Conservation (phyloP, 2,888 invertebrate species). For the Drosophila borborema region DNA sequence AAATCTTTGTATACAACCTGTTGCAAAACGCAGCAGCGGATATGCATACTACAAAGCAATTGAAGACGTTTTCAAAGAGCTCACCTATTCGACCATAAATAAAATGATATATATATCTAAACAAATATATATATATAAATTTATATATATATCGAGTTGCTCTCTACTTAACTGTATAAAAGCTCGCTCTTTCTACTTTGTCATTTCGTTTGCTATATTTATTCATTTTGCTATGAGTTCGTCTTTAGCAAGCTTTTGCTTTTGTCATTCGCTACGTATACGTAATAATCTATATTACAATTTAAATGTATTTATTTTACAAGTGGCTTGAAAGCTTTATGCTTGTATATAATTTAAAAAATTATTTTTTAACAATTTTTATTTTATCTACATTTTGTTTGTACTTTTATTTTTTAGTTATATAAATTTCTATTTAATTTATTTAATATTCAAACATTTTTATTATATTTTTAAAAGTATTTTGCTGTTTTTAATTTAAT, state of each 20-base stretch:
- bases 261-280: slow-evolving; percentile 56
- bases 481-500: background rate
- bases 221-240: slow-evolving; percentile 18
- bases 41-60: slow-evolving; percentile 27
- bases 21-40: slow-evolving; percentile 49
- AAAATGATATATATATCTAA: background rate
- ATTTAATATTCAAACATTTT: background rate
- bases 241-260: slow-evolving; percentile 48
- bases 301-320: slow-evolving; percentile 17
- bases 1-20: slow-evolving; percentile 63
- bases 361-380: background rate
- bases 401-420: background rate
- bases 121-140: background rate
- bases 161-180: slow-evolving; percentile 16
- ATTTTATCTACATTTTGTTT: background rate
- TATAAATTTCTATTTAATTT: background rate
- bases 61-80: slow-evolving; percentile 8
- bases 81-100: slow-evolving; percentile 2
- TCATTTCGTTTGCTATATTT: slow-evolving; percentile 36
- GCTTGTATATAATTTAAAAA: background rate
- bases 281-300: slow-evolving; percentile 58
- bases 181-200: slow-evolving; percentile 31
- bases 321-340: slow-evolving; percentile 17
- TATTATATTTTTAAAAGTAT: background rate
- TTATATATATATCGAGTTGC: background rate